Evolutionary conservation across 2,113 vertebrate genomes (phyloP), one percentile per base, ranked within the genome.

Genomic region (Oryctolagus cuniculus): DNA sequence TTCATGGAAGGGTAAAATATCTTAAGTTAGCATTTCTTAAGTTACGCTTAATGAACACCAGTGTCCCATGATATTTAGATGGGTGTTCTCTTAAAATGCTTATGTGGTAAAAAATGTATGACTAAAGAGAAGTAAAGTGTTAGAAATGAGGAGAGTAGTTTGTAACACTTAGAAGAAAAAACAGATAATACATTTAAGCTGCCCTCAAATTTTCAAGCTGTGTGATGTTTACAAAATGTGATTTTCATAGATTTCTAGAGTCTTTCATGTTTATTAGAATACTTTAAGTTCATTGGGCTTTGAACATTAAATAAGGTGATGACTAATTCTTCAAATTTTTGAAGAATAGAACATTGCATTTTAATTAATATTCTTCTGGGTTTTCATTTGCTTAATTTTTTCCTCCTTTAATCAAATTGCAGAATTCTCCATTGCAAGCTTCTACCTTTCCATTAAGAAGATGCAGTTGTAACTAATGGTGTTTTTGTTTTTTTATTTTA

Each of bases 251-350:
- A 87, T 90, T 93, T 73, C 34, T 69, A 87, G 29, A 81, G 81
- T 90, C 92, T 85, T 95, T 95, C 87, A 73, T 87, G 90, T 89
- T 96, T 94, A 92, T 93, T 93, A 84, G 55, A 92, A n/a, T 96
- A 80, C 81, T 87, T 91, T 69, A 85, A 69, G 78, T 79, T 95
- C 95, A 89, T 53, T 93, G 61, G 94, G 69, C 83, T 97, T 86
- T 83, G 83, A 83, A 29, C 13, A n/a, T 69, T 63, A 89, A 95
- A 80, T 61, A n/a, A 89, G 83, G 27, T 78, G 89, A 66, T 95
- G 83, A 89, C 44, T 93, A 55, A 81, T 87, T 81, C 22, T 81
- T 49, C 44, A 88, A 78, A 44, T 63, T 74, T 93, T 36, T 88
- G 16, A 90, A 94, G 64, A 81, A 80, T 13, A 36, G 75, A 85